Base-by-base conservation (phyloP, 2,888 invertebrate genomes). In the Pristionchus exspectatus region DNA sequence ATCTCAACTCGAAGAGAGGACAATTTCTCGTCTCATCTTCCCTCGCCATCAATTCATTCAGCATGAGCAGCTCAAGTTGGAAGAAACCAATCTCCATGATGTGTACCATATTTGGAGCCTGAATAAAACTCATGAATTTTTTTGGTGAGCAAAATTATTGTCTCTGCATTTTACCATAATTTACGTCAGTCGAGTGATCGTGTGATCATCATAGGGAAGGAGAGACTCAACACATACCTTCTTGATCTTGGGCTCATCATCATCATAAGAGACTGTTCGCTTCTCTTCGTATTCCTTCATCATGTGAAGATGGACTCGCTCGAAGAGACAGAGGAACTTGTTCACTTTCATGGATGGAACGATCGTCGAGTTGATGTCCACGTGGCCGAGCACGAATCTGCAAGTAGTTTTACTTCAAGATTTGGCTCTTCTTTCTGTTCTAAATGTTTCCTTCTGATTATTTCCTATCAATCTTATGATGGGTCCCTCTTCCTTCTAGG, bases 21-120 rank as follows among this genome's bases (percentile, higher is more conserved):
- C 90, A 89, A 12, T 63, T 90, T 85, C 90, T 56, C 50, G 89
- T 89, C 77, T 90, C 90, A 21, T 21, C 59, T n/a, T 38, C 38
- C 24, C 24, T 27, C n/a, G 50, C 85, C 44, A 54, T 21, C 59
- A 85, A 81, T 85, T 85, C 90, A 87, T 27, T 89, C 66, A 54
- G 90, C 83, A 27, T 89, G 66, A 84, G 90, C 90, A 86, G 90
- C 88, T 93, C 93, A 0, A 93, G 85, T 69, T 93, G 91, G 66
- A 93, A 90, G 21, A 92, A 90, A 7, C 92, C 93, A 24, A 93
- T 89, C 33, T 92, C 92, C 33, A 91, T 81, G 81, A 93, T 87
- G 38, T 91, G 92, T 38, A 93, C 90, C 77, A 92, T 83, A 33
- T 69, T 59, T 74, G 88, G 56, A 1, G 24, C 74, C 81, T 77